These are phyloP conservation scores for Eulemur macaco DNA, from an alignment of 2,113 vertebrate genomes.

Conservation along the genomic window DNA sequence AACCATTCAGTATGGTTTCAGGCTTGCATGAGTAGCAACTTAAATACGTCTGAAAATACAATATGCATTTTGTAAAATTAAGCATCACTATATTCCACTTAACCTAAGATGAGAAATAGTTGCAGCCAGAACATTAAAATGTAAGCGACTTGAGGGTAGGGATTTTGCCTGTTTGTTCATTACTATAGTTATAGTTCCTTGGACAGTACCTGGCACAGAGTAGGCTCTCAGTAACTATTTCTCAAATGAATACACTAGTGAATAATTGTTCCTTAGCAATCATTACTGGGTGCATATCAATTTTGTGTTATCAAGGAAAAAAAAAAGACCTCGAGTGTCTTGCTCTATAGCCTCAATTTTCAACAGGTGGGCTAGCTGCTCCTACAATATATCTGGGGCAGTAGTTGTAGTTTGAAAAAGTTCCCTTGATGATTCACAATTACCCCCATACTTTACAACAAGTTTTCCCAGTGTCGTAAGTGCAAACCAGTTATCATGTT, in stretches of 20 bases:
- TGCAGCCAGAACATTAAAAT: not conserved
- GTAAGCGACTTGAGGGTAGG: not conserved
- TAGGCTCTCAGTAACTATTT: not conserved
- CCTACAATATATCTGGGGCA: not conserved
- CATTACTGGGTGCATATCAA: not conserved
- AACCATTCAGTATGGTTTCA: not conserved
- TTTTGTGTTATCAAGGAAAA: not conserved
- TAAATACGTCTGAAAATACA: slow-evolving; percentile 14
- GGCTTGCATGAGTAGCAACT: not conserved
- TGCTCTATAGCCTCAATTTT: not conserved
- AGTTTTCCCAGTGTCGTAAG: not conserved
- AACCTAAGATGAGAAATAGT: not conserved
- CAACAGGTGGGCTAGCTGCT: not conserved
- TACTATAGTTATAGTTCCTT: not conserved
- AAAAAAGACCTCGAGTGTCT: not conserved
- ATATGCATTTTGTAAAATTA: not conserved
- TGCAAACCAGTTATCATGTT: not conserved
- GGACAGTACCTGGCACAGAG: not conserved
- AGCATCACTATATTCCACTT: not conserved
- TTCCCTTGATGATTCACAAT: not conserved
- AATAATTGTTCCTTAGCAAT: not conserved
- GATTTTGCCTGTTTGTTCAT: not conserved
- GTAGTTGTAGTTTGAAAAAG: not conserved
- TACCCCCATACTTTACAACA: not conserved
- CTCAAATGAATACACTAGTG: not conserved